Percentiles rank a stretch among this genome's conserved stretches.
phyloP scores from a whole-genome alignment of 2,113 vertebrate genomes.

The Phrynosoma platyrhinos region DNA sequence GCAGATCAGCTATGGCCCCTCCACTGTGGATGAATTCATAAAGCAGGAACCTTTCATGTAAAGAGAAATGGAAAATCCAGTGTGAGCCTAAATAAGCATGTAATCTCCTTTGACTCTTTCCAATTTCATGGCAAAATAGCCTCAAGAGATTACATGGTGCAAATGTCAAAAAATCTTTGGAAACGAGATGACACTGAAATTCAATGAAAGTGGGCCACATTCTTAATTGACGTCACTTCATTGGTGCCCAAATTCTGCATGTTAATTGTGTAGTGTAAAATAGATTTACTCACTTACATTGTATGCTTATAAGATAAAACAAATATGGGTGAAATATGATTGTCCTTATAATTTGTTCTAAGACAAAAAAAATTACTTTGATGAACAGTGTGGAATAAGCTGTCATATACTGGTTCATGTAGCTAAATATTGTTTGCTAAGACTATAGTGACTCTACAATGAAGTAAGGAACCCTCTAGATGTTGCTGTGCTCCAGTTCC shows the following conservation, averaged over 20 bases:
- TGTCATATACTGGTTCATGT: not conserved
- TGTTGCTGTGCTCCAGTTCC: too few relatives aligned
- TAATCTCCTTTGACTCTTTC: constrained; percentile 40
- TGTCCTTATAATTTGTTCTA: not conserved
- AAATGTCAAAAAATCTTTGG: not conserved
- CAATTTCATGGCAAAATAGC: constrained; percentile 42
- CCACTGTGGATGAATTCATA: not conserved
- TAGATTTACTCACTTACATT: not conserved
- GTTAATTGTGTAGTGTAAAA: not conserved
- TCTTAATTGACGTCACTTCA: constrained; percentile 27
- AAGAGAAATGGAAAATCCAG: constrained; percentile 46
- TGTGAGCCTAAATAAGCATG: constrained; percentile 42
- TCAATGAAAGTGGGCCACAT: constrained; percentile 37
- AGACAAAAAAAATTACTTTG: not conserved
- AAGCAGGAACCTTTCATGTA: constrained; percentile 43
- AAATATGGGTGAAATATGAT: not conserved
- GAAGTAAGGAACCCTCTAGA: too few relatives aligned
- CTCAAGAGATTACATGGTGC: constrained; percentile 18
- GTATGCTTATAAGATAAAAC: constrained; percentile 2
- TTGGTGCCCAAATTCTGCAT: not conserved
- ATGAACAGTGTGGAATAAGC: not conserved
- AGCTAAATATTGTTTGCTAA: not conserved
- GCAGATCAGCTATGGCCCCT: not conserved
- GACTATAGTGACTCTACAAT: not conserved
- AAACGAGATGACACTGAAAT: constrained; percentile 5